A percentile compares a stretch with the other conserved stretches of the same genome.
These are phyloP conservation scores for Drosophila planitibia DNA, from an alignment of 2,888 invertebrate genomes.

Conservation along the genomic window DNA sequence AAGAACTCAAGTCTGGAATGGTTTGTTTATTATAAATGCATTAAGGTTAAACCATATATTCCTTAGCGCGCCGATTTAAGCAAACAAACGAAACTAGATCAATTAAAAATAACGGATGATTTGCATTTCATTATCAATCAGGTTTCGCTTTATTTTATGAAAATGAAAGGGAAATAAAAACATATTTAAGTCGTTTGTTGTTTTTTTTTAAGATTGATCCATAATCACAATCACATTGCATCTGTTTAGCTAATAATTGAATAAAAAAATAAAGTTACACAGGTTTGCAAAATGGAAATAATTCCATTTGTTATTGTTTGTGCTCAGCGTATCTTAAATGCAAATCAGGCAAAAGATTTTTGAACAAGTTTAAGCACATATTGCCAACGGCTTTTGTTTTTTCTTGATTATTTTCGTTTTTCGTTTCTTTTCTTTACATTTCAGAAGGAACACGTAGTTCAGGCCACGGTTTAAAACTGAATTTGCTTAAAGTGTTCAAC, in stretches of 20 bases:
- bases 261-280: slow-evolving; percentile 8
- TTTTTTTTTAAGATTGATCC: neutral
- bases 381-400: slow-evolving; percentile 27
- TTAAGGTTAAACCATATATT: slow-evolving; percentile 6
- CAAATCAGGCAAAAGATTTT: slow-evolving; percentile 54
- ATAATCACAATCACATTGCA: slow-evolving; percentile 2
- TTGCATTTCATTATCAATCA: slow-evolving; percentile 47
- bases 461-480: slow-evolving; percentile 17
- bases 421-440: too few species aligned
- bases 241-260: slow-evolving; percentile 38
- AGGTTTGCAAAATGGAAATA: slow-evolving; percentile 13
- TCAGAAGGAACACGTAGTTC: slow-evolving; percentile 1
- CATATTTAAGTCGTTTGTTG: neutral
- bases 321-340: slow-evolving; percentile 54
- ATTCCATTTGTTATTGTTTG: slow-evolving; percentile 25
- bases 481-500: slow-evolving; percentile 22
- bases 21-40: neutral
- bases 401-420: neutral
- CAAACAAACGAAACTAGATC: slow-evolving; percentile 39
- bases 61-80: neutral
- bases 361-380: slow-evolving; percentile 54
- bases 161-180: neutral
- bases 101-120: slow-evolving; percentile 17
- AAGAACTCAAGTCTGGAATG: neutral
- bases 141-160: slow-evolving; percentile 28